Base-by-base conservation (phyloP, 2,797 vertebrate species). In the Peromyscus eremicus region DNA sequence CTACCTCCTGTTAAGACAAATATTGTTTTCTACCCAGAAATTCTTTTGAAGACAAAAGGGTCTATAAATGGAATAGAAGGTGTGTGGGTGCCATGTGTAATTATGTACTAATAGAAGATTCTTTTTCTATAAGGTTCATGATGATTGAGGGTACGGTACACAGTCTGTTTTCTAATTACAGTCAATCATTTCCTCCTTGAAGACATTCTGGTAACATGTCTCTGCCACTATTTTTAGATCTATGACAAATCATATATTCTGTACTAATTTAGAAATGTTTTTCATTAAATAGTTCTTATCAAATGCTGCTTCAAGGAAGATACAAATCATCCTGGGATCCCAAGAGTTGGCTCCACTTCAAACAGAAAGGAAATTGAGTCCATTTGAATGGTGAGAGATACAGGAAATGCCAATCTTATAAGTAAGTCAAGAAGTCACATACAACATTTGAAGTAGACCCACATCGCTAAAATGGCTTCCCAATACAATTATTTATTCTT, bases 121-220 rank as follows among this genome's bases (percentile, higher is more conserved):
- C 95, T 94, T 96, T 97, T 96, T 75, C 96, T 95, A 94, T 97
- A 94, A 95, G 88, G 68, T 96, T 97, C 96, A 85, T 96, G 88
- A 97, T 97, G 97, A 97, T 64, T 98, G 97, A 97, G 64, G 95
- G 95, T 91, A 95, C 98, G 91, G 76, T 95, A n/a, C 94, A 82
- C 92, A 90, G 95, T 96, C 98, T 97, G 96, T 97, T 97, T 98
- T 98, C 87, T 92, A 96, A 95, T 97, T 97, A 95, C 79, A 96
- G 97, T 98, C 97, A 98, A 97, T 98, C 97, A 97, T 92, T 96
- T 62, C 57, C 97, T 97, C 84, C 77, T 97, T 77, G 60, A 97
- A 98, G 94, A 66, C 94, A 83, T 97, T 98, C 94, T 81, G 57
- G 66, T 76, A 97, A 93, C 27, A 27, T 21, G 92, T 96, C 62